A percentile compares a stretch with the other conserved stretches of the same genome.
These are phyloP conservation scores for Clanis bilineata DNA, from an alignment of 2,888 invertebrate genomes.

Conservation along the genomic window DNA sequence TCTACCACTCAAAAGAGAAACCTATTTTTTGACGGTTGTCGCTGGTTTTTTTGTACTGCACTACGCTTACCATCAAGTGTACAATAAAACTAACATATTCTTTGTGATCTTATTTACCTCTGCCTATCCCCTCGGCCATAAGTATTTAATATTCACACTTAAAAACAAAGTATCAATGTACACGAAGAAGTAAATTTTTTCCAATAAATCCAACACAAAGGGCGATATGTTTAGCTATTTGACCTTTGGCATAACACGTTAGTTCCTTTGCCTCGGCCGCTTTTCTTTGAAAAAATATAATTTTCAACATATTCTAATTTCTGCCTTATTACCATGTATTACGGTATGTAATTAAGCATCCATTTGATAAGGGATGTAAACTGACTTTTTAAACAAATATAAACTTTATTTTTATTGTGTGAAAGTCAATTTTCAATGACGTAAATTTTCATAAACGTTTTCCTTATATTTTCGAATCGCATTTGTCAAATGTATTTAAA, in stretches of 20 bases:
- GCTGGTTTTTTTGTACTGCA: too few species aligned
- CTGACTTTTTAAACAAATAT: neutral
- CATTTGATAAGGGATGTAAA: neutral
- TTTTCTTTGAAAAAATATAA: conserved; percentile 45
- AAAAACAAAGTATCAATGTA: conserved; percentile 23
- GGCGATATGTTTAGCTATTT: conserved; percentile 40
- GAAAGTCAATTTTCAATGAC: neutral
- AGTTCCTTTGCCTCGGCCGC: conserved; percentile 36
- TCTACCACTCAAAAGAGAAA: too few species aligned
- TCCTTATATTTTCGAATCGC: neutral
- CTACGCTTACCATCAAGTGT: too few species aligned
- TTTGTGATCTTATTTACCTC: too few species aligned
- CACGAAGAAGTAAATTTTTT: conserved; percentile 26
- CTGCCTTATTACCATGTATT: neutral
- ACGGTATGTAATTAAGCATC: neutral
- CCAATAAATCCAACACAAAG: conserved; percentile 29
- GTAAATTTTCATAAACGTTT: neutral
- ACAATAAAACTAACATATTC: too few species aligned
- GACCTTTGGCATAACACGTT: conserved; percentile 71
- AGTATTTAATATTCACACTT: conserved; percentile 19
- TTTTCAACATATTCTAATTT: conserved; percentile 19
- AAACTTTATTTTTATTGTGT: too few species aligned
- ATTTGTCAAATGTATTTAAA: neutral
- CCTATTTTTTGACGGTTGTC: too few species aligned
- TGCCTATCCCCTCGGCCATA: neutral